Base-by-base conservation (phyloP, 2,888 invertebrate species). In the Coenonympha arcania region DNA sequence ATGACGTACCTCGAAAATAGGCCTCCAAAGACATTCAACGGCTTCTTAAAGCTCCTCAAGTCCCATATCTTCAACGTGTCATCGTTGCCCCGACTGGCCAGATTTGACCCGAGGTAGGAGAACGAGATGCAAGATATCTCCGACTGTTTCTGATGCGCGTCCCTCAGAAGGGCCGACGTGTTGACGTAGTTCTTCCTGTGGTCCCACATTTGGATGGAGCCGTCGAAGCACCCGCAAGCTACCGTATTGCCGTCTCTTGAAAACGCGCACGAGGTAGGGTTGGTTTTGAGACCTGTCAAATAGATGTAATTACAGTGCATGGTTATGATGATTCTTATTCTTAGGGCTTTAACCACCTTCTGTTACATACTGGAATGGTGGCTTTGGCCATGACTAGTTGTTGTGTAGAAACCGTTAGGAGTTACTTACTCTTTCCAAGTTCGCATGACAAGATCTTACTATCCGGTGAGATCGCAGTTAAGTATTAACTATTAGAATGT, bases 181-280 rank as follows among this genome's bases (percentile, higher is more conserved):
- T 96, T 96, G 0, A 98, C 98, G 68, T 92, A 96, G 69, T 92
- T 92, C 69, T 93, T 95, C 20, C 97, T 89, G 43, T 95, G 93
- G 70, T 99, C 99, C 99, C 99, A 99, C 84, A 98, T 92, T 76
- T 99, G 99, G 46, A 98, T 90, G 0, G 95, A 96, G 0, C 99
- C 99, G 77, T 99, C 99, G 36, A 89, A 90, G 69, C 99, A 98
- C 0, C 94, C 99, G 50, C 95, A 95, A 0, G 95, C 95, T 3
- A 99, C 93, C 0, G 95, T 89, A 48, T 92, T 92, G 0, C 96
- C 96, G 67, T 97, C 96, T 48, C 93, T 86, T 40, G 92, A 95
- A 70, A 92, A 98, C 0, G 90, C 87, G 70, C 96, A 96, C 0
- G 95, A 87, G 0, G 94, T 94, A 0, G 98, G 96, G 52, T 92